Evolutionary conservation across 2,888 invertebrate species (phyloP).

Genomic region (Adelphocoris suturalis): DNA sequence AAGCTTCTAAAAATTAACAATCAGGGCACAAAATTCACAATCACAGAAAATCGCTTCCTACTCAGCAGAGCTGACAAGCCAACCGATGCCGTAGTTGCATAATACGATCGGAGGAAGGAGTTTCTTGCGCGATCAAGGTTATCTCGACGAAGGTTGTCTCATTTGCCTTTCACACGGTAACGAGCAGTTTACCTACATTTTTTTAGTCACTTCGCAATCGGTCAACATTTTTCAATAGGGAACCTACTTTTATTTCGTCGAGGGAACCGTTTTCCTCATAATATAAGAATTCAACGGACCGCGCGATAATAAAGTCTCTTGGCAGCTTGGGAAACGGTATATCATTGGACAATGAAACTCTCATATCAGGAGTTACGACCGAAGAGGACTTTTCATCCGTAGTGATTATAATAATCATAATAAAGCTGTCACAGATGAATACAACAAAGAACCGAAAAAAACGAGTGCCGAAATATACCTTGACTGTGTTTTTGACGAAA

Average conservation of each 20-base stretch:
- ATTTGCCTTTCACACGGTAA: conserved; percentile 40
- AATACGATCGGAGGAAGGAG: conserved; percentile 42
- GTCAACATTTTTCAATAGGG: conserved; percentile 5
- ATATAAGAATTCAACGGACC: neutral
- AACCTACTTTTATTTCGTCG: neutral
- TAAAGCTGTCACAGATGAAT: too few species aligned
- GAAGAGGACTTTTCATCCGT: too few species aligned
- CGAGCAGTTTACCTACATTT: conserved; percentile 20
- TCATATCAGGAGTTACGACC: too few species aligned
- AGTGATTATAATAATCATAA: too few species aligned
- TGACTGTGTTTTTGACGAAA: too few species aligned
- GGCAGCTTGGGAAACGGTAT: neutral
- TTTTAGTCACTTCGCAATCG: neutral
- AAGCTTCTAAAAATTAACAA: neutral
- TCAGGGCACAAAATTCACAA: neutral
- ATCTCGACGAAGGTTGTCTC: conserved; percentile 47
- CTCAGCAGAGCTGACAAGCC: neutral
- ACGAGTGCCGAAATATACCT: too few species aligned
- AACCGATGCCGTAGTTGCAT: conserved; percentile 6
- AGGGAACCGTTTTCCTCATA: neutral
- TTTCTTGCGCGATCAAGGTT: conserved; percentile 52
- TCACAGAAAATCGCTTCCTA: neutral
- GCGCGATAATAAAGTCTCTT: neutral
- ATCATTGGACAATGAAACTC: too few species aligned
- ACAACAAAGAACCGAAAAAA: too few species aligned